Evolutionary conservation across 30 jellyfish, hydroid and myxozoan species (phyloP), one percentile per base, ranked within the genome.

Genomic region (Aurelia coerulea): DNA sequence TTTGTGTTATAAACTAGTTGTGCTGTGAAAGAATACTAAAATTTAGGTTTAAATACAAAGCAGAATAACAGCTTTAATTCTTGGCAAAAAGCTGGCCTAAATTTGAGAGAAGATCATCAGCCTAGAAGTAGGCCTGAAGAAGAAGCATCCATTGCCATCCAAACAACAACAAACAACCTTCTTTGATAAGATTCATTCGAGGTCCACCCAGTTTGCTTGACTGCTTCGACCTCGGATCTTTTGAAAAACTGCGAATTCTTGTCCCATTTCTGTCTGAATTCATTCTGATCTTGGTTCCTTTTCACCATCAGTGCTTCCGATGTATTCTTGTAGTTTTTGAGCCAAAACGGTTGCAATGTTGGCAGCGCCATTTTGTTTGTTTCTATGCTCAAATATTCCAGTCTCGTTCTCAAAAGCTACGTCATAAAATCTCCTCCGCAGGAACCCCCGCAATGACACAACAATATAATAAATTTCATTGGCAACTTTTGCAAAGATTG

Each of bases 341-440:
- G 59, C 97, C 97, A 89, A 53, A 76, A 80, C 86, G 97, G 97
- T 80, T 80, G 92, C 68, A 89, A 17, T 2, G 97, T 89, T 65
- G 97, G 97, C n/a, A 89, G 89, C 97, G 97, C 97, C 97, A 89
- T 89, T 76, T 89, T 89, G 73, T 77, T 80, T 59, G 76, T 70
- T 81, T 65, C 33, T 49, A 49, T 74, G 84, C 72, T 16, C 41
- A 76, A 83, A 31, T 19, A 29, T 4, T 13, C 60, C 74, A 70
- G 80, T 79, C 92, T 83, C 92, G 75, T 62, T 72, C 56, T 46
- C 56, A 14, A 46, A 46, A 46, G 1, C 2, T 46, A 46, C 56
- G 56, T 46, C 56, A 46, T 14, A 46, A 9, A 6, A 4, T 46
- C 56, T 46, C 15, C 56, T 46, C 56, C 56, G 15, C 56, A 46